A percentile compares a stretch with the other conserved stretches of the same genome.
Evolutionary conservation across 23 tunicate genomes (phyloP).

Genomic region (Clavelina lepadiformis): DNA sequence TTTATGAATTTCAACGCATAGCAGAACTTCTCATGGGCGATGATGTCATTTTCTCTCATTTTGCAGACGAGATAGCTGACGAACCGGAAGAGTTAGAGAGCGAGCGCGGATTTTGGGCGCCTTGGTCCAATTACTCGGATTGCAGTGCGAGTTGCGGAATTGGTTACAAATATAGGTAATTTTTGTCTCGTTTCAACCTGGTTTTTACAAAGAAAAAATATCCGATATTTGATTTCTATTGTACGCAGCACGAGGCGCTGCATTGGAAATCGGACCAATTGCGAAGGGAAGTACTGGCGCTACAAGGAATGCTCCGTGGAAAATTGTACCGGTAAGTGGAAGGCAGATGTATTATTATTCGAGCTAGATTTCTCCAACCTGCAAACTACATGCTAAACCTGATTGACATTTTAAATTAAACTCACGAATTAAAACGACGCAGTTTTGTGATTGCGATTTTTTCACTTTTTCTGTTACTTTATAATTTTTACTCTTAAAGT

Average conservation of each 20-base stretch:
- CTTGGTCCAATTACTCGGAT: constrained; percentile 1
- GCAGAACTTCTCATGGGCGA: no score
- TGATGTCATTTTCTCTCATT: no score
- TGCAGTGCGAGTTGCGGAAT: constrained; percentile 10
- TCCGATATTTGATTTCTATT: not conserved
- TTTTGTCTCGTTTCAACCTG: not conserved
- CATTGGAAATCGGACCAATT: not conserved
- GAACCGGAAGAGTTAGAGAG: no score
- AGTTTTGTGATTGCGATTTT: not conserved
- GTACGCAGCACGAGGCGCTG: constrained; percentile 1
- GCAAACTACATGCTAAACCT: no score
- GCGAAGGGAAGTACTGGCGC: constrained; percentile 15
- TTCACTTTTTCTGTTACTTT: not conserved
- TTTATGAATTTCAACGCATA: no score
- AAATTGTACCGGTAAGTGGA: no score
- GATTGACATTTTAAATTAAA: no score
- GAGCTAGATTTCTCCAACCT: no score
- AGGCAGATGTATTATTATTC: no score
- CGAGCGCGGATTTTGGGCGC: constrained; percentile 12
- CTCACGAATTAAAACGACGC: no score
- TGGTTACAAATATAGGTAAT: constrained; percentile 9
- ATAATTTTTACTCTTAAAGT: not conserved
- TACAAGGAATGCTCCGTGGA: no score
- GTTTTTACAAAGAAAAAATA: not conserved
- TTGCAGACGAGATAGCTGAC: no score